These are phyloP conservation scores for Catajapyx aquilonaris DNA, from an alignment of 1,140 invertebrate genomes.

Conservation along the genomic window DNA sequence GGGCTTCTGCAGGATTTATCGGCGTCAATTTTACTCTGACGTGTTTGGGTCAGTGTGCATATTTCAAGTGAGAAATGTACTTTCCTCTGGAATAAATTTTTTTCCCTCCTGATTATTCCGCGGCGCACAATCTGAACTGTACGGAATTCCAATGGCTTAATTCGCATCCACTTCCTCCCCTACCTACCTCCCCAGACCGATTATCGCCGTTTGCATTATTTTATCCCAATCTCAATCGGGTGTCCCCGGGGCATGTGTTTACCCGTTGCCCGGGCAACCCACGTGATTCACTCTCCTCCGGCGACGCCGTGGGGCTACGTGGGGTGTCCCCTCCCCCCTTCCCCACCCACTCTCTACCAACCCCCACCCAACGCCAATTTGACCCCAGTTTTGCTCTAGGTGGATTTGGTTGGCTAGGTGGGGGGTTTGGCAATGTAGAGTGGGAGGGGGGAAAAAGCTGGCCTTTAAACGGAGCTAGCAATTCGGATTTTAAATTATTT, in stretches of 20 bases:
- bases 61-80: background rate
- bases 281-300: conserved; percentile 3
- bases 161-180: background rate
- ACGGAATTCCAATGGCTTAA: too few species aligned
- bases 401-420: background rate
- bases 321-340: background rate
- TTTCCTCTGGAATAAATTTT: too few species aligned
- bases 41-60: background rate
- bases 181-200: background rate
- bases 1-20: background rate
- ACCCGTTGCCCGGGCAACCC: conserved; percentile 6
- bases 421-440: background rate
- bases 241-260: conserved; percentile 6
- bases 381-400: too few species aligned
- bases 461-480: background rate
- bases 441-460: background rate
- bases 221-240: too few species aligned
- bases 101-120: too few species aligned
- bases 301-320: too few species aligned
- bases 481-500: too few species aligned
- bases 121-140: too few species aligned
- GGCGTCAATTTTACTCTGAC: background rate
- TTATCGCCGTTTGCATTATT: background rate
- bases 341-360: background rate
- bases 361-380: background rate